Evolutionary conservation across 1,140 invertebrate genomes (phyloP).

Genomic region (Polypedilum pembai): DNA sequence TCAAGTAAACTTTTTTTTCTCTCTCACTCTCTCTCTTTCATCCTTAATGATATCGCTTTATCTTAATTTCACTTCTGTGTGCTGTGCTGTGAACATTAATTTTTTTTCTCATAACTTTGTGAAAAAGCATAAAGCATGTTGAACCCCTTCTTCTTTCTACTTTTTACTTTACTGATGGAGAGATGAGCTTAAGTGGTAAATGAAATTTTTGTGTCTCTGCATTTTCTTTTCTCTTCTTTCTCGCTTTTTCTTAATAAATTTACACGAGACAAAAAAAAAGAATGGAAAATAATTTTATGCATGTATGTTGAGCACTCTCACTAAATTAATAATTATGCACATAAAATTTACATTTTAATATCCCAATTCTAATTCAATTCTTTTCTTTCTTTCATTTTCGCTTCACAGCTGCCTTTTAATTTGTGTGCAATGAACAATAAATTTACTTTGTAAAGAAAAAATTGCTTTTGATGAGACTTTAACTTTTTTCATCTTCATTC

Average conservation of each 20-base stretch:
- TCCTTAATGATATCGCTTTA: slow-evolving; percentile 9
- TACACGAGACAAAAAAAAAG: neutral
- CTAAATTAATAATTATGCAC: slow-evolving; percentile 14
- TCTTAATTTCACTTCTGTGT: slow-evolving; percentile 15
- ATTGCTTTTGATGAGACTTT: too few species aligned
- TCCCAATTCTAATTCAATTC: too few species aligned
- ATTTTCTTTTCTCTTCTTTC: neutral
- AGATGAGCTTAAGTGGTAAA: neutral
- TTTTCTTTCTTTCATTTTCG: too few species aligned
- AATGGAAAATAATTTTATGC: neutral
- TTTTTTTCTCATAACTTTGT: neutral
- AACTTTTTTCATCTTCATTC: too few species aligned
- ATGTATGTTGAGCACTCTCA: neutral
- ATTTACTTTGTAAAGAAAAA: too few species aligned
- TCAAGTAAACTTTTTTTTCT: too few species aligned
- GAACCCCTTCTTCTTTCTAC: neutral
- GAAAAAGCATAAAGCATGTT: neutral
- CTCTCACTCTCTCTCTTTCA: too few species aligned
- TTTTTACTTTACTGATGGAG: too few species aligned
- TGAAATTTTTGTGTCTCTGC: slow-evolving; percentile 11
- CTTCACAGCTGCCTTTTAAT: too few species aligned
- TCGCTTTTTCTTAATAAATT: neutral
- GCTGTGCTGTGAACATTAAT: neutral
- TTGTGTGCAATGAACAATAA: too few species aligned
- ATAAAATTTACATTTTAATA: slow-evolving; percentile 7